phyloP scores from a whole-genome alignment of 2,797 vertebrate species.

The Pampus argenteus region DNA sequence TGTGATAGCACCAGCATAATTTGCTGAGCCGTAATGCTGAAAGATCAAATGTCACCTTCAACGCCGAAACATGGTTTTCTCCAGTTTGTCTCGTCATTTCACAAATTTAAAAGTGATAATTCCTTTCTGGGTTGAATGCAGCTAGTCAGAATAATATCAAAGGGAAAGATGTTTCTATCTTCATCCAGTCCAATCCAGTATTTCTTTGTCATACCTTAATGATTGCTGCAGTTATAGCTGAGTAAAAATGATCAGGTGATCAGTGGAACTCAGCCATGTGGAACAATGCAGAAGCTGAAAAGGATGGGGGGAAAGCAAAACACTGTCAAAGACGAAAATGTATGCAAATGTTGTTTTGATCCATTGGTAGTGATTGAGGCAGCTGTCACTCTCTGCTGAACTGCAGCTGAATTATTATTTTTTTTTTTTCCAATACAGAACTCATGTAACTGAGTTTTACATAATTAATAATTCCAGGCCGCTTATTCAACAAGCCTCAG shows the following conservation, averaged over 20 bases:
- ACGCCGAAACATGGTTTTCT: constrained; percentile 29
- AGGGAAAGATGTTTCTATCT: constrained; percentile 34
- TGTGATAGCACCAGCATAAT: constrained; percentile 64
- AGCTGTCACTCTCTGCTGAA: constrained; percentile 13
- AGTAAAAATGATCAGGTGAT: constrained; percentile 37
- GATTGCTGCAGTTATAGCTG: constrained; percentile 44
- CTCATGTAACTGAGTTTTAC: constrained; percentile 27
- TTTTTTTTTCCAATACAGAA: constrained; percentile 4
- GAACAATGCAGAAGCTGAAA: constrained; percentile 50
- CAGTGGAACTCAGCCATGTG: constrained; percentile 46
- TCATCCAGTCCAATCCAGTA: constrained; percentile 23
- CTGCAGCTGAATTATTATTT: too few relatives aligned
- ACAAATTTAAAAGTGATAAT: constrained; percentile 48
- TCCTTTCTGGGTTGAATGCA: constrained; percentile 32
- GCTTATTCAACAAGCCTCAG: constrained; percentile 32
- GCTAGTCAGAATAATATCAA: constrained; percentile 32
- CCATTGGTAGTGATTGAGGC: constrained; percentile 3
- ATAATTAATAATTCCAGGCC: constrained; percentile 44
- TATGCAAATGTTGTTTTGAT: constrained; percentile 32
- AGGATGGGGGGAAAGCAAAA: constrained; percentile 17
- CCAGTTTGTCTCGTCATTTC: constrained; percentile 38
- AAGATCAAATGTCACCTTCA: constrained; percentile 74
- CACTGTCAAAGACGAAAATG: constrained; percentile 29
- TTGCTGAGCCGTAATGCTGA: constrained; percentile 45
- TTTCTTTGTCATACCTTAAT: constrained; percentile 28